Evolutionary conservation across 2,888 invertebrate genomes (phyloP).

Genomic region (Latrodectus elegans): DNA sequence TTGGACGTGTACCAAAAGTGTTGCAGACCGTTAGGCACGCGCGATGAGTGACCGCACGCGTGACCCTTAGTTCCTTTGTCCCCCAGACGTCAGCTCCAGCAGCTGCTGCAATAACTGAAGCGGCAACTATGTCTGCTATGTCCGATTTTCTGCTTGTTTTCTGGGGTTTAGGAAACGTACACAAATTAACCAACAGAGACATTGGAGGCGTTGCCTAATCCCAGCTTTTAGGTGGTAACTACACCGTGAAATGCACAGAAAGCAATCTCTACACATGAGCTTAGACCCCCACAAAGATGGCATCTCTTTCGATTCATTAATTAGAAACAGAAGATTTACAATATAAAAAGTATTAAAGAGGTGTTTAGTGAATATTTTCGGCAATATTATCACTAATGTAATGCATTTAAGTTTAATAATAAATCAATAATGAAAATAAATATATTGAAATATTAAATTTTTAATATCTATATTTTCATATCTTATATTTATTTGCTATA

Average conservation of each 20-base stretch:
- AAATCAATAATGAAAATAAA: too few relatives aligned
- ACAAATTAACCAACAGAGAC: slow-evolving; percentile 19
- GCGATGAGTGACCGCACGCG: slow-evolving; percentile 57
- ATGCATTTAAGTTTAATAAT: too few relatives aligned
- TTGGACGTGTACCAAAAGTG: slow-evolving; percentile 39
- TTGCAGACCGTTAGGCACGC: slow-evolving; percentile 65
- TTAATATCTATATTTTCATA: too few relatives aligned
- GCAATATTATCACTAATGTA: too few relatives aligned
- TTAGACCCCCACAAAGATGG: too few relatives aligned
- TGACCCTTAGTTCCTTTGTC: slow-evolving; percentile 44
- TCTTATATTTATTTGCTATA: too few relatives aligned
- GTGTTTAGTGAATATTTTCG: too few relatives aligned
- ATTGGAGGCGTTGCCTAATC: background rate
- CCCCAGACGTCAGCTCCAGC: slow-evolving; percentile 48
- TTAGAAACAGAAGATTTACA: too few relatives aligned
- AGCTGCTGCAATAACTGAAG: slow-evolving; percentile 41
- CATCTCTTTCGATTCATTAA: too few relatives aligned
- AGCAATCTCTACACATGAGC: too few relatives aligned
- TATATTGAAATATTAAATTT: too few relatives aligned
- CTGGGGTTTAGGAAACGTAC: slow-evolving; percentile 19
- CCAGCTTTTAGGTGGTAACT: background rate
- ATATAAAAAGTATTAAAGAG: too few relatives aligned
- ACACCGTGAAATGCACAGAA: background rate
- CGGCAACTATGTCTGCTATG: slow-evolving; percentile 8
- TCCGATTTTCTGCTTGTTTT: slow-evolving; percentile 45